Base-by-base conservation (phyloP, 2,113 vertebrate genomes). In the Rhinichthys klamathensis region DNA sequence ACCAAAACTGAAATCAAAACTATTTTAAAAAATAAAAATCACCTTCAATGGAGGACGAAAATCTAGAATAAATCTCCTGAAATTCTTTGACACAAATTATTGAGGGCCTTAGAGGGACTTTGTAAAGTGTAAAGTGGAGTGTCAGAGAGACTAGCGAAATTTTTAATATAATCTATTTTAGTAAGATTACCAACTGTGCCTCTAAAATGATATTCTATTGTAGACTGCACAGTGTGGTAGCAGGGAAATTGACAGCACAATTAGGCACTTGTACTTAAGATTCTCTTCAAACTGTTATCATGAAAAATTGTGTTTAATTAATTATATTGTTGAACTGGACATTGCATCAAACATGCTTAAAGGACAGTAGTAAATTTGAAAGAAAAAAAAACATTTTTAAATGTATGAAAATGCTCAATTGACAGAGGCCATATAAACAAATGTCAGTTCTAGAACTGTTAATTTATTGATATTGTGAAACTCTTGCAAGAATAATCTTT, bases 61-160 rank as follows among this genome's bases (percentile, higher is more conserved):
- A 92, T 94, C 95, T 96, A 94, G 96, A 95, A 95, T 95, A 95
- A 96, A 96, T 94, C 94, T 94, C 80, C 84, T 93, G 95, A 95
- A 58, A 97, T 96, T 96, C 92, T 91, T 90, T 82, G 88, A 88
- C 93, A 97, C 97, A 95, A 98, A 97, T 98, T 97, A 97, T 96
- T 96, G 94, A 97, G 93, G 92, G 91, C 10, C 95, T 95, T 96
- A 94, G 90, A 92, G 96, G 96, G 96, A 96, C 95, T 93, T 91
- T 93, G 93, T 94, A 95, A 91, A 94, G 15, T 16, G 15, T 41
- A 41, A 41, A 41, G 92, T 94, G 92, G 93, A 95, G 95, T 96
- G 94, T 92, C 94, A 95, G 94, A 77, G 32, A 91, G 94, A 94
- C 93, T 93, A 92, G 89, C 91, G 93, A 94, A 94, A 94, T 92